Evolutionary conservation across 2,888 invertebrate species (phyloP).

Genomic region (Drosophila longiperda): DNA sequence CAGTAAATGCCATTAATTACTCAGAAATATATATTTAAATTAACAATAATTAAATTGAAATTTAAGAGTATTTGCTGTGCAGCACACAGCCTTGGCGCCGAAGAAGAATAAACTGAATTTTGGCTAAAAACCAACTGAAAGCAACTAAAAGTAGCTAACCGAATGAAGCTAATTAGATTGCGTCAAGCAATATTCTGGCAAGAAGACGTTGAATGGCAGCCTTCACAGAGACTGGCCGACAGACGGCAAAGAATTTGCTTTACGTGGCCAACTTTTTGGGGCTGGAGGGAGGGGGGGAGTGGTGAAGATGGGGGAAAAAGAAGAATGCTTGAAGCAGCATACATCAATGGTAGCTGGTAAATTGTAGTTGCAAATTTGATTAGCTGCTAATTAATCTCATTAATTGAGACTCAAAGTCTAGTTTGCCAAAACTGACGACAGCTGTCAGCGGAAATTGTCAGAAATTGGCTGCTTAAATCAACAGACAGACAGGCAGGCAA

Average conservation of each 20-base stretch:
- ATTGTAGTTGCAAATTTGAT: constrained; percentile 73
- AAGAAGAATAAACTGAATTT: constrained; percentile 8
- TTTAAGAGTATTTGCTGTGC: not conserved
- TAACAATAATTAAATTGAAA: not conserved
- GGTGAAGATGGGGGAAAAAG: not conserved
- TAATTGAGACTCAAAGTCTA: constrained; percentile 65
- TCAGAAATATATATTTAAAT: not conserved
- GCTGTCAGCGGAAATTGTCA: constrained; percentile 62
- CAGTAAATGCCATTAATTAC: not conserved
- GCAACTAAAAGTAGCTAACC: constrained; percentile 68
- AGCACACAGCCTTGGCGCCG: not conserved
- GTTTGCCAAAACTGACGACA: constrained; percentile 64
- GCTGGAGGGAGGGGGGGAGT: not conserved
- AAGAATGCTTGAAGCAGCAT: constrained; percentile 9
- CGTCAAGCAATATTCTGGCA: constrained; percentile 64
- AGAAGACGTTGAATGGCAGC: constrained; percentile 43
- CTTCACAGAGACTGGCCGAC: constrained; percentile 20
- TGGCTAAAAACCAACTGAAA: constrained; percentile 50
- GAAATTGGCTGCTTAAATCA: constrained; percentile 54
- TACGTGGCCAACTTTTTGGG: constrained; percentile 35
- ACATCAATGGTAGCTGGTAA: constrained; percentile 54
- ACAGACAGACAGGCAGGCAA: constrained; percentile 12
- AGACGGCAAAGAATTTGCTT: constrained; percentile 9
- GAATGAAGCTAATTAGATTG: constrained; percentile 73
- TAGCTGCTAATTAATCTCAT: constrained; percentile 75